phyloP scores from a whole-genome alignment of 2,888 invertebrate species.

The Cryptocephalus moraei region DNA sequence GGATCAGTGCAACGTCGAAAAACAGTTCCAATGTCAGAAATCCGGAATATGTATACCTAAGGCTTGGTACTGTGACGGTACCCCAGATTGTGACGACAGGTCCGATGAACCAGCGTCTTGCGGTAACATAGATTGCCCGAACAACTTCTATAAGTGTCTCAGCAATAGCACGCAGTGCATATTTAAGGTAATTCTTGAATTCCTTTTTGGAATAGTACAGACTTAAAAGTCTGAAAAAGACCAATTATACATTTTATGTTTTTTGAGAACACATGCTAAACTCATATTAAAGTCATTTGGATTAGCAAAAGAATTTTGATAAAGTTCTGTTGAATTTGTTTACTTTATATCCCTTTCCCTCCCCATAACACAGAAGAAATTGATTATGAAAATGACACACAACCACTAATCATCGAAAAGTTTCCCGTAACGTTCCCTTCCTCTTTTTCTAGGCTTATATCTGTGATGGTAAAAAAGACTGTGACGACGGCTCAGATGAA shows the following conservation, averaged over 20 bases:
- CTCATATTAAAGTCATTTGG: too few species aligned
- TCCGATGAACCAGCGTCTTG: conserved; percentile 83
- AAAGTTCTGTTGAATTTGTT: too few species aligned
- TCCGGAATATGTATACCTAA: conserved; percentile 86
- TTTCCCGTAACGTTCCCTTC: conserved; percentile 4
- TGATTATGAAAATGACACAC: too few species aligned
- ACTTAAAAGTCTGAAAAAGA: too few species aligned
- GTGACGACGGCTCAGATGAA: conserved; percentile 86
- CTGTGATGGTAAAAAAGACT: conserved; percentile 90
- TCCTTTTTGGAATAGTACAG: too few species aligned
- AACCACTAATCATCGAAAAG: too few species aligned
- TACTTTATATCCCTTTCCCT: too few species aligned
- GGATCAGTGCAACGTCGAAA: conserved; percentile 79
- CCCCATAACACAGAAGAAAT: too few species aligned
- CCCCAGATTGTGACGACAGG: conserved; percentile 81
- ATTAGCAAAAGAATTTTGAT: too few species aligned
- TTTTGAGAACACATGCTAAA: too few species aligned
- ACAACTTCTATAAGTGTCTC: conserved; percentile 73
- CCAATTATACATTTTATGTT: too few species aligned
- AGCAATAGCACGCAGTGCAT: conserved; percentile 78
- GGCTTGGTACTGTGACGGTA: conserved; percentile 91
- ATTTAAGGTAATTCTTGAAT: conserved; percentile 47
- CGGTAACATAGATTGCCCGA: conserved; percentile 65
- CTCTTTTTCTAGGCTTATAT: conserved; percentile 54
- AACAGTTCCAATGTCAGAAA: conserved; percentile 80